These are phyloP conservation scores for Chaitophorus viminalis DNA, from an alignment of 2,888 invertebrate species.

Conservation along the genomic window DNA sequence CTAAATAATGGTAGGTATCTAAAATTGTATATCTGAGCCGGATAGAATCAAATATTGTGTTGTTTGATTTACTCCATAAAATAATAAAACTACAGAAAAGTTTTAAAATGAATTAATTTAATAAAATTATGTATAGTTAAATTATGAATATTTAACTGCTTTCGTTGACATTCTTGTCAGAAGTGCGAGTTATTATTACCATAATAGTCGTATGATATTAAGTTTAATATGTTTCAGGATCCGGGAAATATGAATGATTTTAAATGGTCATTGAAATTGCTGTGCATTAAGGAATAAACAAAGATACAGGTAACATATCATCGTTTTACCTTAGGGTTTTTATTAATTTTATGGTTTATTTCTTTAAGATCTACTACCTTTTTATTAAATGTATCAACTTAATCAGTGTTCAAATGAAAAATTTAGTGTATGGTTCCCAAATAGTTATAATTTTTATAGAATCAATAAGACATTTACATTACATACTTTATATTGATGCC, in stretches of 20 bases:
- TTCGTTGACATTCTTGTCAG: no score
- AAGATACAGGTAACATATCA: neutral
- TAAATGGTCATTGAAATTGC: neutral
- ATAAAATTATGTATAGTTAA: no score
- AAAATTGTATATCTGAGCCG: no score
- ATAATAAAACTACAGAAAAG: no score
- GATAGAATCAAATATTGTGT: no score
- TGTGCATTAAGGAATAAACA: neutral
- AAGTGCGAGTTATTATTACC: neutral
- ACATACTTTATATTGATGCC: neutral
- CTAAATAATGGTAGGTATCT: no score
- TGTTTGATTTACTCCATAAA: no score
- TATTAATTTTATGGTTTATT: neutral
- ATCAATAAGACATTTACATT: neutral
- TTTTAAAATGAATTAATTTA: no score
- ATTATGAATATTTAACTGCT: no score
- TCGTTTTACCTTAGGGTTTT: neutral
- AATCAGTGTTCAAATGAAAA: neutral
- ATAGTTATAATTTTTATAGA: neutral
- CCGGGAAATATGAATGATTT: neutral
- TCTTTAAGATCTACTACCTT: neutral
- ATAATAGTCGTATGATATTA: neutral
- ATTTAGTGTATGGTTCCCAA: no score
- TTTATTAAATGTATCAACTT: neutral
- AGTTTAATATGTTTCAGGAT: conserved; percentile 14